Conservation (phyloP, 2,797 vertebrate genomes). For the Muscicapa striata region DNA sequence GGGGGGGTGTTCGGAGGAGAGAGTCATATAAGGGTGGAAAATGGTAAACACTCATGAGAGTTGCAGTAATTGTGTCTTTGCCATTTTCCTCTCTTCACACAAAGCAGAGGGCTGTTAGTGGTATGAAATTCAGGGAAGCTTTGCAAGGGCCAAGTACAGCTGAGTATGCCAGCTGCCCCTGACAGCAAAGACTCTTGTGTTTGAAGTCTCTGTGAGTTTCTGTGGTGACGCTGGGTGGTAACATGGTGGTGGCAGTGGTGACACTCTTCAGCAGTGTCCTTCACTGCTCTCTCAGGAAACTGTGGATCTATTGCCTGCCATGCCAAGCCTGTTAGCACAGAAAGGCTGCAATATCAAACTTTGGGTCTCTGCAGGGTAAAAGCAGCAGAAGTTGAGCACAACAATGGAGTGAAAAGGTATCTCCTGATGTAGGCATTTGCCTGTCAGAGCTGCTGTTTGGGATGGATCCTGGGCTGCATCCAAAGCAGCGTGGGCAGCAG, state of each 20-base stretch:
- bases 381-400: background rate
- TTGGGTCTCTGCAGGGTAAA: background rate
- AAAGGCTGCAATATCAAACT: background rate
- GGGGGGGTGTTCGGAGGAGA: background rate
- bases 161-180: background rate
- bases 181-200: background rate
- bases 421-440: background rate
- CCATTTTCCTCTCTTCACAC: background rate
- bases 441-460: background rate
- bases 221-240: background rate
- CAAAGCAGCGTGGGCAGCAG: fast-evolving
- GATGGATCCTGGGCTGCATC: background rate
- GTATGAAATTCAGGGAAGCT: background rate
- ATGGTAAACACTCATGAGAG: background rate
- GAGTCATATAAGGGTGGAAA: slow-evolving; percentile 37
- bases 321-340: background rate
- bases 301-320: background rate
- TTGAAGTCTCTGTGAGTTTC: background rate
- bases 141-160: background rate
- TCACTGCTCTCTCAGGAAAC: background rate
- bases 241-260: background rate
- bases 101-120: background rate
- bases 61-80: slow-evolving; percentile 31
- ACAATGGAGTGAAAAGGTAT: fast-evolving
- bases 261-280: background rate